Base-by-base conservation (phyloP, 2,888 invertebrate genomes). In the Aleiodes testaceus region DNA sequence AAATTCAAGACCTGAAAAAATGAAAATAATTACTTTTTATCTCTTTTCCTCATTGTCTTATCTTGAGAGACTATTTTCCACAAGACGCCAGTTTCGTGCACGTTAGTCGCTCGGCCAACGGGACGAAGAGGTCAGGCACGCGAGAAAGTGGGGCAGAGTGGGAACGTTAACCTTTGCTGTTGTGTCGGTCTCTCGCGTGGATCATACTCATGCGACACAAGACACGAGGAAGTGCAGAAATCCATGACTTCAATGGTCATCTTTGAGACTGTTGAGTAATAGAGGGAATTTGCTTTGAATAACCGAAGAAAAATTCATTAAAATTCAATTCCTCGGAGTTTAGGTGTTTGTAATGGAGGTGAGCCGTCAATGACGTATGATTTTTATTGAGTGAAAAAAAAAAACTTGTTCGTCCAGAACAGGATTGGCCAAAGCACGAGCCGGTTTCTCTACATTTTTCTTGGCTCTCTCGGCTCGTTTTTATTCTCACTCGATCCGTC, bases 141-240 rank as follows among this genome's bases (percentile, higher is more conserved):
- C 78, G 78, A 80, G 80, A 80, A 80, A 80, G 80, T 80, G 79
- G 80, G 79, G 73, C 80, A 79, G 72, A 70, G 73, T 69, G 75
- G 75, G 79, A 78, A 78, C 79, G 79, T 79, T 80, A 78, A 80
- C 80, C 80, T 80, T 80, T 80, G 75, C 75, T 66, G 74, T 68
- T 71, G 68, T 71, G 68, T 71, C 65, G 71, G 71, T 70, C 70
- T 66, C 74, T 70, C 70, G 70, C 72, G 74, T 72, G 70, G 69
- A 61, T 20, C 22, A 63, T 59, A 59, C 14, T 42, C 42, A 61
- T 44, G 42, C 44, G 44, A 61, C 18, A 61, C 18, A 20, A 61
- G 44, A 16, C 7, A 36, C 36, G 22, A 30, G 22, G 30, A 55
- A 11, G 55, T 30, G 22, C 55, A 22, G 36, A 36, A 36, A 6